These are phyloP conservation scores for Osmerus eperlanus DNA, from an alignment of 2,113 vertebrate species.

Conservation along the genomic window DNA sequence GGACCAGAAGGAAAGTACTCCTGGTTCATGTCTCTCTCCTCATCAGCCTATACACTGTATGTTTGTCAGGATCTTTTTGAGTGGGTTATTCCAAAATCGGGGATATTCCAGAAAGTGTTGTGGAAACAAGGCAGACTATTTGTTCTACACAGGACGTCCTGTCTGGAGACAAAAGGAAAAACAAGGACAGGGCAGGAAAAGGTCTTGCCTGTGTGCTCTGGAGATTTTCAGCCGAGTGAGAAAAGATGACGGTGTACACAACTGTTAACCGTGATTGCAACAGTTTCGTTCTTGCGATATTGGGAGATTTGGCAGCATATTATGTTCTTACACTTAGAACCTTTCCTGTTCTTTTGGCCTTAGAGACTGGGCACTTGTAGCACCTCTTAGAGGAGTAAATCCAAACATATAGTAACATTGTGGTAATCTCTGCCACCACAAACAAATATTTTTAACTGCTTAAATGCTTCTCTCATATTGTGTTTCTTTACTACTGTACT, in stretches of 20 bases:
- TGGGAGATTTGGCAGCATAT: too few relatives aligned
- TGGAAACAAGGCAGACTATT: constrained; percentile 43
- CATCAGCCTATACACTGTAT: too few relatives aligned
- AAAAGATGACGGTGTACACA: constrained; percentile 52
- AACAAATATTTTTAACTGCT: neutral
- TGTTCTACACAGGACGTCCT: constrained; percentile 62
- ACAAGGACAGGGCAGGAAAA: constrained; percentile 39
- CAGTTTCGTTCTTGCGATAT: neutral
- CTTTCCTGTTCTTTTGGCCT: neutral
- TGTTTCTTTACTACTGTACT: constrained; percentile 12
- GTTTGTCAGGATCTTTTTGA: too few relatives aligned
- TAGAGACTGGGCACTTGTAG: constrained; percentile 9
- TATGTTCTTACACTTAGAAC: too few relatives aligned
- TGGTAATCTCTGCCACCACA: neutral
- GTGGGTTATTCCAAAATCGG: neutral
- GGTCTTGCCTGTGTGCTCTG: constrained; percentile 6
- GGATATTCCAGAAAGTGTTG: constrained; percentile 20
- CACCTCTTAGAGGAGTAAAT: too few relatives aligned
- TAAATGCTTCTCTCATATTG: neutral
- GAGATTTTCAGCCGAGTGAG: constrained; percentile 32
- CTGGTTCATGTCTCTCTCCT: too few relatives aligned
- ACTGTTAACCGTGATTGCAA: constrained; percentile 22
- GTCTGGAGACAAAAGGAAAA: constrained; percentile 51
- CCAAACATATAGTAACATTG: too few relatives aligned
- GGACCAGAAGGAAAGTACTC: too few relatives aligned